Conservation (phyloP, 2,888 invertebrate species). For the Carcina quercana region DNA sequence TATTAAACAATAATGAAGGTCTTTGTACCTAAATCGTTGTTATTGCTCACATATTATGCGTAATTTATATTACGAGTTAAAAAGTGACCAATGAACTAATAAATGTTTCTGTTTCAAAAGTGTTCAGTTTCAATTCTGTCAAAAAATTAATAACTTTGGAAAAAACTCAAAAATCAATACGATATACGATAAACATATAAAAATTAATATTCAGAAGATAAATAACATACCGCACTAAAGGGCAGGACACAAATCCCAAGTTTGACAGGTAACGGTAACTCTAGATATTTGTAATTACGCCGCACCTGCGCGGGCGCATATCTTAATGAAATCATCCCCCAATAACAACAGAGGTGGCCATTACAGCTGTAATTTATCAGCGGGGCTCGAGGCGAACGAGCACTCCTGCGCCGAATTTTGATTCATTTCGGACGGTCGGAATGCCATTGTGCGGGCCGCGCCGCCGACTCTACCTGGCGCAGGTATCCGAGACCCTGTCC, state of each 20-base stretch:
- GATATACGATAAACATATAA: slow-evolving; percentile 19
- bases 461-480: slow-evolving; percentile 44
- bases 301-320: slow-evolving; percentile 45
- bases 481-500: slow-evolving; percentile 25
- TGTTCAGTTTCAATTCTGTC: no score
- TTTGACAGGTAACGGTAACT: slow-evolving; percentile 42
- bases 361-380: slow-evolving; percentile 62
- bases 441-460: slow-evolving; percentile 64
- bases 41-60: no score
- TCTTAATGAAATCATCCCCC: slow-evolving; percentile 63
- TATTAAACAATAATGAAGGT: no score
- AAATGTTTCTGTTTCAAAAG: no score
- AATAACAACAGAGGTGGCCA: slow-evolving; percentile 54
- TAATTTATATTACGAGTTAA: no score
- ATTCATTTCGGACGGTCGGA: slow-evolving; percentile 68
- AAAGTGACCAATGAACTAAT: no score
- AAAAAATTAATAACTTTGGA: no score
- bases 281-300: slow-evolving; percentile 26
- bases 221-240: no score
- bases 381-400: slow-evolving; percentile 32
- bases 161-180: no score
- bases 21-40: no score
- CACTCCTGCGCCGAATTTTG: slow-evolving; percentile 56
- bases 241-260: slow-evolving; percentile 27
- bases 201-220: no score